phyloP scores from a whole-genome alignment of 2,113 vertebrate genomes.

The Solea senegalensis region DNA sequence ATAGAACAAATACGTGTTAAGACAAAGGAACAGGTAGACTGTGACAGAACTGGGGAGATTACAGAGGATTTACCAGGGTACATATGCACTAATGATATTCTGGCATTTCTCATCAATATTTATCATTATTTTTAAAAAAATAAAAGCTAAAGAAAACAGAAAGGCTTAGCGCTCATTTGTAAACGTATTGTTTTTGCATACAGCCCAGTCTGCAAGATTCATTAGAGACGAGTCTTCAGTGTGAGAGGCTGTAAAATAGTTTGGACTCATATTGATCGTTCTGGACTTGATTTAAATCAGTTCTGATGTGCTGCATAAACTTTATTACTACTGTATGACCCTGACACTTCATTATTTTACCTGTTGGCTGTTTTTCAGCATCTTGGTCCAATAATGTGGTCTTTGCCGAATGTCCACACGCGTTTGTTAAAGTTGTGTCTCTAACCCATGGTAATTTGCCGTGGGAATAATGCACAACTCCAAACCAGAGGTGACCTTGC shows the following conservation, averaged over 20 bases:
- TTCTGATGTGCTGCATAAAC: background rate
- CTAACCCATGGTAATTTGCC: no score
- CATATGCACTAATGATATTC: conserved; percentile 25
- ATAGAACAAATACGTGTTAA: conserved; percentile 64
- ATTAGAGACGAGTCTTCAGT: no score
- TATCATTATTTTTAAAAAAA: conserved; percentile 4
- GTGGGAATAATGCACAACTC: no score
- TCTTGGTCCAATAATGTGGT: no score
- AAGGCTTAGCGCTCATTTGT: conserved; percentile 5
- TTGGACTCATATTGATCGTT: no score
- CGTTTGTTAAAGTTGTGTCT: no score
- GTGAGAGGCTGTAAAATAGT: no score
- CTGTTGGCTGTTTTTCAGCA: no score
- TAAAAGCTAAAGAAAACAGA: conserved; percentile 26
- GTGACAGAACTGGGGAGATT: conserved; percentile 53
- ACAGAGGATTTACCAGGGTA: conserved; percentile 51
- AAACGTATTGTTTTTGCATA: background rate
- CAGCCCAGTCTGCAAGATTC: background rate
- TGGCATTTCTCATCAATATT: conserved; percentile 36
- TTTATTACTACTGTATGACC: background rate
- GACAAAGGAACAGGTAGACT: conserved; percentile 54
- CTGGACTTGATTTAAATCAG: background rate
- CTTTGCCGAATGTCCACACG: no score
- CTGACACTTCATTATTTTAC: background rate
- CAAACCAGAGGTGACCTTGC: no score